A percentile compares a stretch with the other conserved stretches of the same genome.
Evolutionary conservation across 2,113 vertebrate species (phyloP).

Genomic region (Brachyhypopomus gauderio): DNA sequence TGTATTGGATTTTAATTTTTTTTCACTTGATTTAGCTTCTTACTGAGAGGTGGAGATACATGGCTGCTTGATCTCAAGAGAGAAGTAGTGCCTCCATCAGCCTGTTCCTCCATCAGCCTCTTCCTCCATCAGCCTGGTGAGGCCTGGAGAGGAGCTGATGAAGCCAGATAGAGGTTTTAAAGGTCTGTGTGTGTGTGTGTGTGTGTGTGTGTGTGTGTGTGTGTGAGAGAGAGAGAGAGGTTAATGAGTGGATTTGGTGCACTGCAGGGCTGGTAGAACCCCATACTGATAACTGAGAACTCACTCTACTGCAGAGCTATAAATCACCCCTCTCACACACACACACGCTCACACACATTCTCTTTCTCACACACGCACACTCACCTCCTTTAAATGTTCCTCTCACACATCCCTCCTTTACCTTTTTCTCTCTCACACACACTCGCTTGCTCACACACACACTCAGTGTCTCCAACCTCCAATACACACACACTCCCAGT

Average conservation of each 20-base stretch:
- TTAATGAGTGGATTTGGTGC: conserved; percentile 78
- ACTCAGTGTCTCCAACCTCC: too few relatives aligned
- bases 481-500: conserved; percentile 21
- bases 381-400: too few relatives aligned
- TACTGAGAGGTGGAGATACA: not conserved
- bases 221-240: not conserved
- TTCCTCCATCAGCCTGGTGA: too few relatives aligned
- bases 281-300: conserved; percentile 75
- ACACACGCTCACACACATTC: conserved; percentile 36
- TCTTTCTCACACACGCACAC: not conserved
- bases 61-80: not conserved
- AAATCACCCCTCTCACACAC: conserved; percentile 69
- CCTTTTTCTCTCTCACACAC: too few relatives aligned
- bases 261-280: conserved; percentile 69
- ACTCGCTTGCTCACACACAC: conserved; percentile 33
- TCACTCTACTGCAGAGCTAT: conserved; percentile 76
- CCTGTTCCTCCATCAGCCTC: too few relatives aligned
- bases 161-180: too few relatives aligned
- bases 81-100: too few relatives aligned
- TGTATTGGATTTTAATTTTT: conserved; percentile 54
- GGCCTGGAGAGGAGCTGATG: not conserved
- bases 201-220: conserved; percentile 15
- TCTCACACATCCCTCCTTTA: too few relatives aligned
- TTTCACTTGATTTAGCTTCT: conserved; percentile 29
- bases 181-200: not conserved